A percentile compares a stretch with the other conserved stretches of the same genome.
Conservation (phyloP, 2,113 vertebrate genomes). For the rabbit (Oryctolagus cuniculus) region mOryCun1.1 NC_091441.1:15707001-15707500, state of each 20-base stretch:
- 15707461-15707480: not conserved
- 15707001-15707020: not conserved
- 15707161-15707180: not conserved
- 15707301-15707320: not conserved
- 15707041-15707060: not conserved
- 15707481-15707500: not conserved
- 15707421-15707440: not conserved
- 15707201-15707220: slow-evolving; percentile 40
- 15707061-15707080: not conserved
- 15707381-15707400: slow-evolving; percentile 41
- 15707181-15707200: slow-evolving; percentile 52
- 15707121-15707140: not conserved
- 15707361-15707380: not conserved
- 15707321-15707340: not conserved
- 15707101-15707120: not conserved
- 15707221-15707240: slow-evolving; percentile 39
- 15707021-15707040: not conserved
- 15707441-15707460: not conserved
- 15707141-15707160: not conserved
- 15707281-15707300: not conserved
- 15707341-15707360: not conserved
- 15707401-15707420: not conserved
- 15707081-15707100: not conserved
- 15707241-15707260: not conserved
- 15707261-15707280: slow-evolving; percentile 33